Base-by-base conservation (phyloP, 2,113 vertebrate genomes). In the Galeopterus variegatus region DNA sequence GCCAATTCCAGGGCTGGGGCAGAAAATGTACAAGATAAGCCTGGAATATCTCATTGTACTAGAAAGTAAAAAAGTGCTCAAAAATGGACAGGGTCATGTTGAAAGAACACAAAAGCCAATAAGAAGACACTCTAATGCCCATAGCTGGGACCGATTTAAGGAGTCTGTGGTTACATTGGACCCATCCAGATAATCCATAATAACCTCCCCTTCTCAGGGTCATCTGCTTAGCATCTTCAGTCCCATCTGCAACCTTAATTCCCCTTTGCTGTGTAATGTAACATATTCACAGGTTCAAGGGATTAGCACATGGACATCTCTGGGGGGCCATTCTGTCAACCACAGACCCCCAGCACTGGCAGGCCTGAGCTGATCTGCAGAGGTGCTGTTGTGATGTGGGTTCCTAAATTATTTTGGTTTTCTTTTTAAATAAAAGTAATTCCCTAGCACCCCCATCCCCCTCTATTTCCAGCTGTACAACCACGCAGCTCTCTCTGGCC, bases 61-160 rank as follows among this genome's bases (percentile, higher is more conserved):
- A 1, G 45, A 45, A 80, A 64, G 28, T 41, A 13, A n/a, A 60
- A 24, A 77, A 4, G 8, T 3, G 36, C 48, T 72, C 64, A 21
- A 15, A 52, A 10, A 52, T n/a, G 12, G 52, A 5, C 3, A 15
- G 54, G 9, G 11, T 14, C 14, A 8, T 17, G 52, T 7, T n/a
- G 6, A 56, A 3, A 45, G 54, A 56, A 10, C 67, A 41, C 33
- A 50, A 2, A 19, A 24, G 73, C 13, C 26, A 15, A 1, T 4
- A 0, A 13, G 58, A 62, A 26, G 62, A 31, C 0, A 5, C 28
- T 48, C 6, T 7, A 36, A 1, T 0, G 5, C 48, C 60, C 60
- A 33, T 33, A 26, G 50, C 1, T 7, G 80, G 58, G 36, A 28
- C 17, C 10, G 36, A 7, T 13, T 17, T 21, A 31, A 7, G 23